Evolutionary conservation across 2,113 vertebrate genomes (phyloP).

Genomic region (Nyctibius bracteatus): DNA sequence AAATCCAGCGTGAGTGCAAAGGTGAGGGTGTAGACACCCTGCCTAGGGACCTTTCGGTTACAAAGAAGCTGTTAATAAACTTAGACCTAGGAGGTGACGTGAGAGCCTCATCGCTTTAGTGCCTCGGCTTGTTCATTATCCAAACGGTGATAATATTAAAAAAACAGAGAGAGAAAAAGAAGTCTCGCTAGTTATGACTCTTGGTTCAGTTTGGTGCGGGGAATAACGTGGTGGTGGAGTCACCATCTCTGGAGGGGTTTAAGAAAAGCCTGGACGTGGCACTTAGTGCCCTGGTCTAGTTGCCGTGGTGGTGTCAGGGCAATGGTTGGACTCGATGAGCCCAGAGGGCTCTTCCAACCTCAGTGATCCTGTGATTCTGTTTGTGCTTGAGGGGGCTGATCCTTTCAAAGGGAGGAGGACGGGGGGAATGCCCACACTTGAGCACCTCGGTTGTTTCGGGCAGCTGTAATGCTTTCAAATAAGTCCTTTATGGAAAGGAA

Average conservation of each 20-base stretch:
- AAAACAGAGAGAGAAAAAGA: too few species aligned
- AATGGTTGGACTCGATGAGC: too few species aligned
- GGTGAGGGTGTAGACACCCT: not conserved
- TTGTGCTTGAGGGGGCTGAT: not conserved
- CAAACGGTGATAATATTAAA: not conserved
- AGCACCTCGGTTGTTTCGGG: not conserved
- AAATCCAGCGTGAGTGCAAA: not conserved
- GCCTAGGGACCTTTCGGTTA: not conserved
- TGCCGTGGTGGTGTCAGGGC: too few species aligned
- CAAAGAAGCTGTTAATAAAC: not conserved
- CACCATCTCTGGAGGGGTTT: too few species aligned
- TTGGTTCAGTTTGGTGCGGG: too few species aligned
- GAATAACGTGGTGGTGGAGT: too few species aligned
- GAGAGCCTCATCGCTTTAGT: accelerated
- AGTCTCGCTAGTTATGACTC: accelerated
- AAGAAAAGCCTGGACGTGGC: too few species aligned
- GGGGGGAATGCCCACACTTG: accelerated
- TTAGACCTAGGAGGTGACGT: accelerated
- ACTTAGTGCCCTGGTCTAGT: too few species aligned
- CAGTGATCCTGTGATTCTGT: too few species aligned
- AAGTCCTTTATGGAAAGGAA: not conserved
- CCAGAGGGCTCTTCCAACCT: too few species aligned
- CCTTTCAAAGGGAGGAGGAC: not conserved
- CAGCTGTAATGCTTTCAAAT: not conserved
- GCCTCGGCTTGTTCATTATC: not conserved